Conservation (phyloP, 2,113 vertebrate species). For the Paradoxurus hermaphroditus region DNA sequence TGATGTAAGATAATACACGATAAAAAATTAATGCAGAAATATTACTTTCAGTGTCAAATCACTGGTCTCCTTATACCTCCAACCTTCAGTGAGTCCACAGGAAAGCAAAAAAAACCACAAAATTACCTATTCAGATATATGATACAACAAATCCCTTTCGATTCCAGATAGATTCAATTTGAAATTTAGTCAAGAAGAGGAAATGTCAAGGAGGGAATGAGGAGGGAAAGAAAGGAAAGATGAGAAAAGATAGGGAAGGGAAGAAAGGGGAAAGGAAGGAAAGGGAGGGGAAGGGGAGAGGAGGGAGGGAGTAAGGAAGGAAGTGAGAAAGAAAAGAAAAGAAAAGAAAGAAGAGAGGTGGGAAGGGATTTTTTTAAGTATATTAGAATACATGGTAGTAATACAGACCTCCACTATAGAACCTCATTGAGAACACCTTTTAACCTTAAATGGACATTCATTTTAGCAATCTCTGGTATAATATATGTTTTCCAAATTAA, state of each 20-base stretch:
- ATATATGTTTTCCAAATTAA: neutral
- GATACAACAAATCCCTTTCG: neutral
- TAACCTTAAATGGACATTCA: neutral
- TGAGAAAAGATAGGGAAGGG: too few relatives aligned
- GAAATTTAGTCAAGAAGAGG: neutral
- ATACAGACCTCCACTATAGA: neutral
- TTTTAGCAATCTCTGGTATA: neutral
- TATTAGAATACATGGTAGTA: neutral
- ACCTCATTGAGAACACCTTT: neutral
- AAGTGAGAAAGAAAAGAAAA: rapidly evolving
- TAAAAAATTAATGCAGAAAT: neutral
- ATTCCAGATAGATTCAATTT: neutral
- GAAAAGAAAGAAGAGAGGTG: rapidly evolving
- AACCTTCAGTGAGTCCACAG: neutral
- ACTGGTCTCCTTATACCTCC: neutral
- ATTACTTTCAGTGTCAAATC: neutral
- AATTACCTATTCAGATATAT: neutral
- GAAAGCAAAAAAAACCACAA: neutral
- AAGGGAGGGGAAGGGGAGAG: neutral
- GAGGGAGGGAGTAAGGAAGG: neutral
- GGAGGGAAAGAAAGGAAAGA: too few relatives aligned
- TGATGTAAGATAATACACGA: neutral
- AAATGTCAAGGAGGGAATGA: neutral
- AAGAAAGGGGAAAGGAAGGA: rapidly evolving
- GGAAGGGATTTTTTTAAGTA: neutral